phyloP scores from a whole-genome alignment of 2,113 vertebrate species.

The Tenrec ecaudatus region DNA sequence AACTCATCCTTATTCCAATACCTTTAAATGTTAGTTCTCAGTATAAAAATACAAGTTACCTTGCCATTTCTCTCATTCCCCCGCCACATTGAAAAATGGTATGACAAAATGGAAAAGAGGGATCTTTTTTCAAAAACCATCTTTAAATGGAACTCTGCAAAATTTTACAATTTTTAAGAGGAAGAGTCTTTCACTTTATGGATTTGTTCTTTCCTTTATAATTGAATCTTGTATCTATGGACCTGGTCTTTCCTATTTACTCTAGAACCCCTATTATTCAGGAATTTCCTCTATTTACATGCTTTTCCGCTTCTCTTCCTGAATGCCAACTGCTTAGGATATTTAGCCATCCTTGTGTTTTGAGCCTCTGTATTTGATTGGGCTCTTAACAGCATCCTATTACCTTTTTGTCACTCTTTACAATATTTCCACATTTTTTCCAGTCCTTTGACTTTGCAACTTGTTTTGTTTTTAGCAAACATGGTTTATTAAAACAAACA shows the following conservation, averaged over 20 bases:
- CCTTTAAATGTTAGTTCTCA: slow-evolving; percentile 33
- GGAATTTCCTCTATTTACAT: slow-evolving; percentile 11
- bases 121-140: neutral
- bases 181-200: slow-evolving; percentile 10
- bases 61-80: slow-evolving; percentile 21
- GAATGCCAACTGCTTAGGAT: neutral
- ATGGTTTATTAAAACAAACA: neutral
- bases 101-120: neutral
- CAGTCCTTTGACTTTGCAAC: slow-evolving; percentile 32
- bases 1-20: neutral
- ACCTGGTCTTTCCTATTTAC: neutral
- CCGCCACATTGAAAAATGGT: slow-evolving; percentile 19
- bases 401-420: neutral
- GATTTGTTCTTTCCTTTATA: neutral
- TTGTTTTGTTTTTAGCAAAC: slow-evolving; percentile 53
- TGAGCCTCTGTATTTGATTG: slow-evolving; percentile 28
- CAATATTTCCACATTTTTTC: neutral
- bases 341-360: slow-evolving; percentile 33
- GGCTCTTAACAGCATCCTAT: slow-evolving; percentile 4
- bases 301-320: slow-evolving; percentile 2
- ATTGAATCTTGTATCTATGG: neutral
- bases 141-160: neutral
- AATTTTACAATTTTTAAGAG: neutral
- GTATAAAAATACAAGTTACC: neutral
- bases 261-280: neutral